phyloP scores from a whole-genome alignment of 2,113 vertebrate genomes.

The Edolisoma coerulescens region DNA sequence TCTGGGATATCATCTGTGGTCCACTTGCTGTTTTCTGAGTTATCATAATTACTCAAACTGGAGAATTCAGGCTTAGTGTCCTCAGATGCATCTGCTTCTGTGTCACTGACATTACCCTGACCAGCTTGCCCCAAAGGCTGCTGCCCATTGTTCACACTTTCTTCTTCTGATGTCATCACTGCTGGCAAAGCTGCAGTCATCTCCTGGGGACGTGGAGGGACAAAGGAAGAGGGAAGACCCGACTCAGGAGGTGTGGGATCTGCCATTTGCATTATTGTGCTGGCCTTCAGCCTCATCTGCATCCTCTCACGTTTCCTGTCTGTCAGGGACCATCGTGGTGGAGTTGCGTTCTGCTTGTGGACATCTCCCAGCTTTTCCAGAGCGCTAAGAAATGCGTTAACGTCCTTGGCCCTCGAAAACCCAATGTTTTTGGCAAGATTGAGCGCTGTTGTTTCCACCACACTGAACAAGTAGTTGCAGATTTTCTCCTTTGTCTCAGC shows the following conservation, averaged over 20 bases:
- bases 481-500: conserved; percentile 81
- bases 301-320: conserved; percentile 82
- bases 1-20: conserved; percentile 90
- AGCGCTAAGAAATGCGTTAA: conserved; percentile 76
- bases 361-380: conserved; percentile 90
- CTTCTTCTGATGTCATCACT: accelerated
- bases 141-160: conserved; percentile 5
- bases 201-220: neutral
- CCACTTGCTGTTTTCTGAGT: conserved; percentile 79
- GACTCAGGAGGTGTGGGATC: neutral
- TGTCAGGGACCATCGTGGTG: conserved; percentile 82
- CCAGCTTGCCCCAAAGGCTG: neutral
- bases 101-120: neutral
- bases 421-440: conserved; percentile 86
- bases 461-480: conserved; percentile 75
- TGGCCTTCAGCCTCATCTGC: conserved; percentile 76
- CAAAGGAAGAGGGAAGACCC: neutral
- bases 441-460: conserved; percentile 71
- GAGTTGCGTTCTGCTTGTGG: conserved; percentile 44
- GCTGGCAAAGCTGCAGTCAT: accelerated
- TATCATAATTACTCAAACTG: conserved; percentile 20
- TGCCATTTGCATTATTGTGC: neutral
- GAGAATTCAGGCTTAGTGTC: neutral
- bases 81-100: neutral
- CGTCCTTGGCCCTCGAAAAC: conserved; percentile 76